A percentile compares a stretch with the other conserved stretches of the same genome.
Conservation (phyloP, 2,797 vertebrate species). For the Hirundo rustica region DNA sequence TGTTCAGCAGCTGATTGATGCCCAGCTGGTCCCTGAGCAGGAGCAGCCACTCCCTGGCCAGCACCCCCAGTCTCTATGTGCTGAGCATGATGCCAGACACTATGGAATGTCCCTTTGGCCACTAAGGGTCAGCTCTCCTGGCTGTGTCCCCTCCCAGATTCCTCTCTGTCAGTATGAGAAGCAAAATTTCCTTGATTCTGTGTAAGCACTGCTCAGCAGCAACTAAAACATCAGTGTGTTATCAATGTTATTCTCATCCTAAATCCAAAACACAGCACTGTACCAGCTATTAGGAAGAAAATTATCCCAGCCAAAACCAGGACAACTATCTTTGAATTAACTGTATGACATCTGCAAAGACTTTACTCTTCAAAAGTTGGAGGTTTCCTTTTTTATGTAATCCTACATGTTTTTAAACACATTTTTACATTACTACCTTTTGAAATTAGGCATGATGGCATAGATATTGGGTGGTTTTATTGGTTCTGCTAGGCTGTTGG, state of each 20-base stretch:
- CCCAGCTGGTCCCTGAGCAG: not conserved
- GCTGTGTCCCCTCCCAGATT: not conserved
- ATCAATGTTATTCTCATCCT: not conserved
- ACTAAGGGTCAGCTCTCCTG: not conserved
- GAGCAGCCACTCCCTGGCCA: not conserved
- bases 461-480: not conserved
- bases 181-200: not conserved
- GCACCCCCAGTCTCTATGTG: not conserved
- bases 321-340: not conserved
- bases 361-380: not conserved
- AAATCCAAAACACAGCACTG: not conserved
- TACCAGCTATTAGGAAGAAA: not conserved
- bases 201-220: not conserved
- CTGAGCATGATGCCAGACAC: not conserved
- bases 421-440: not conserved
- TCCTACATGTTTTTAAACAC: not conserved
- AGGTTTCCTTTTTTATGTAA: not conserved
- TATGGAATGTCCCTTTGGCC: not conserved
- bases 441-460: not conserved
- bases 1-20: accelerated
- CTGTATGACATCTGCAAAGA: not conserved
- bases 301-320: not conserved
- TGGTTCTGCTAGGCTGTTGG: not conserved
- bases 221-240: not conserved
- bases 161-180: not conserved